A percentile compares a stretch with the other conserved stretches of the same genome.
Conservation (phyloP, 1,140 invertebrate species). For the Plutomurus gul region DNA sequence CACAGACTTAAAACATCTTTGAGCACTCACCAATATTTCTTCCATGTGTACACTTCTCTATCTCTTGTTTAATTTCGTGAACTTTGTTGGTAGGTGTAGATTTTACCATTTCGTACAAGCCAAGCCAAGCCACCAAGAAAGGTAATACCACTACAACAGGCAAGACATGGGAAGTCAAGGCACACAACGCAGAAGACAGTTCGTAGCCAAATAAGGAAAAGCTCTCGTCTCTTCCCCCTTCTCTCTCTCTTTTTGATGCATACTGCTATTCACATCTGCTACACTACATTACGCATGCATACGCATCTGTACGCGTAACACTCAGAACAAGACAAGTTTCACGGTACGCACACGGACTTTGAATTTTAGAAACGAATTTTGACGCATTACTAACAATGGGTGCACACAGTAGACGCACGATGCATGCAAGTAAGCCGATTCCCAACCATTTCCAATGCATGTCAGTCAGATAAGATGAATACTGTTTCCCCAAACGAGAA, state of each 20-base stretch:
- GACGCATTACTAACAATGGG: background rate
- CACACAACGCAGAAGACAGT: background rate
- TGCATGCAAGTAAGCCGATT: background rate
- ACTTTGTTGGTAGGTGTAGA: background rate
- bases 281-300: background rate
- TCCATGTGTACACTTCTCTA: background rate
- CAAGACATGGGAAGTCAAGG: background rate
- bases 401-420: background rate
- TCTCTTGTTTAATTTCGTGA: background rate
- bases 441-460: background rate
- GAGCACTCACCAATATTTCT: background rate
- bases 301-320: background rate
- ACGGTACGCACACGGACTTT: background rate
- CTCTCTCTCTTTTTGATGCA: background rate
- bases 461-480: background rate
- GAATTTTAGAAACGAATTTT: slow-evolving; percentile 10
- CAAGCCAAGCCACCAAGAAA: background rate
- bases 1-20: background rate
- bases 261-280: background rate
- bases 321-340: background rate
- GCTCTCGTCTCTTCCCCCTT: background rate
- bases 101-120: background rate
- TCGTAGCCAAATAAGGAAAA: slow-evolving; percentile 1
- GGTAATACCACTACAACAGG: background rate
- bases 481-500: background rate